These are phyloP conservation scores for Xanthia togata DNA, from an alignment of 2,888 invertebrate species.

Conservation along the genomic window DNA sequence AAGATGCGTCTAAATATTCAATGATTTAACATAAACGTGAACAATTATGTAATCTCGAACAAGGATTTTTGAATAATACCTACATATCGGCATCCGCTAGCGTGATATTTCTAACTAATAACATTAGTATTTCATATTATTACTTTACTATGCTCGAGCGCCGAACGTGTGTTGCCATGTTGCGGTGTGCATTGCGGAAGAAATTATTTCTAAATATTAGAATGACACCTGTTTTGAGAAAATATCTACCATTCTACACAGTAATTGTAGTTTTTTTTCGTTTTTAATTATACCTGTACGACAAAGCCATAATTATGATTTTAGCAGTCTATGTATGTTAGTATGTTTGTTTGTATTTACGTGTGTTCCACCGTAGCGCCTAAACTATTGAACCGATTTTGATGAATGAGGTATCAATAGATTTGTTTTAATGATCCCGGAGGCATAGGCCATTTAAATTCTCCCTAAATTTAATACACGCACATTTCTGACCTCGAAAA, in stretches of 20 bases:
- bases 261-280: background rate
- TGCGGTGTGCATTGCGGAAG: slow-evolving; percentile 29
- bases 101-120: slow-evolving; percentile 19
- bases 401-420: too few relatives aligned
- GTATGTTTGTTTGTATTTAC: too few relatives aligned
- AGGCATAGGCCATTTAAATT: too few relatives aligned
- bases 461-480: too few relatives aligned
- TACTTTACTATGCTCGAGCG: background rate
- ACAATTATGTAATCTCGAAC: slow-evolving; percentile 40
- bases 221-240: background rate
- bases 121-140: slow-evolving; percentile 18
- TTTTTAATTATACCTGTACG: background rate
- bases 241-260: background rate
- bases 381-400: too few relatives aligned
- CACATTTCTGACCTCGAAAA: too few relatives aligned
- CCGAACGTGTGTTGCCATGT: slow-evolving; percentile 15
- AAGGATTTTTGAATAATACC: slow-evolving; percentile 51
- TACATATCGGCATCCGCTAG: slow-evolving; percentile 39
- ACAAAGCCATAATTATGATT: too few relatives aligned
- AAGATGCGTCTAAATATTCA: slow-evolving; percentile 12
- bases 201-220: slow-evolving; percentile 16
- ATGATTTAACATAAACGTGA: slow-evolving; percentile 22
- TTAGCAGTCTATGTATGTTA: too few relatives aligned
- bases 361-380: too few relatives aligned
- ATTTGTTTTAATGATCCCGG: too few relatives aligned